Evolutionary conservation across 2,888 invertebrate genomes (phyloP), one percentile per base, ranked within the genome.

Genomic region (Nomada hirtipes): DNA sequence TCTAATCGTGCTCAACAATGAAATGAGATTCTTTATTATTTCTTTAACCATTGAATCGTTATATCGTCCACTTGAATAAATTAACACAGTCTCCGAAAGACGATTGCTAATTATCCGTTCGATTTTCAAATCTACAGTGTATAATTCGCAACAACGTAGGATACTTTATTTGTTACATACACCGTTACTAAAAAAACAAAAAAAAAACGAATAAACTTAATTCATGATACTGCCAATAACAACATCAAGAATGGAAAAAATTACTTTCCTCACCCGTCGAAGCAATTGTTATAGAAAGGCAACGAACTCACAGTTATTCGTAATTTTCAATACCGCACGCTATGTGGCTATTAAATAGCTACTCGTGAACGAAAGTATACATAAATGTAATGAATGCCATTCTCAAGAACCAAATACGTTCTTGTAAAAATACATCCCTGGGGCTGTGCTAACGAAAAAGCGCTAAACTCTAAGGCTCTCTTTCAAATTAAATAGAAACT

Each of bases 111-210:
- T 47, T 59, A 50, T 36, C 23, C n/a, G 47, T 42, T 15, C 36
- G 18, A 69, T 69, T 26, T 11, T 7, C 10, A n/a, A 69, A 42
- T 15, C 4, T 44, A 44, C 18, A n/a, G 10, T 57, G 10, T 44
- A 44, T 4, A 53, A 4, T 20, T 15, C 53, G 53, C 36, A 67
- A 52, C 23, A 53, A 67, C 36, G 20, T 69, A 59, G 26, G 44
- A 69, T 23, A n/a, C 15, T 50, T 52, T 74, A 18, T 26, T 23
- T 67, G 36, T 13, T 59, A 36, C 47, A 67, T 47, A 36, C 36
- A 36, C 36, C 18, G 9, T 18, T 59, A 60, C 50, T 67, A 36
- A 36, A 36, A 36, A 36, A 36, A 36, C 36, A 36, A 36, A 36
- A 20, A 36, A 50, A 42, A 36, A 42, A 50, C 15, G 26, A 44